These are phyloP conservation scores for Austrolebias charrua DNA, from an alignment of 2,797 vertebrate genomes.

Conservation along the genomic window DNA sequence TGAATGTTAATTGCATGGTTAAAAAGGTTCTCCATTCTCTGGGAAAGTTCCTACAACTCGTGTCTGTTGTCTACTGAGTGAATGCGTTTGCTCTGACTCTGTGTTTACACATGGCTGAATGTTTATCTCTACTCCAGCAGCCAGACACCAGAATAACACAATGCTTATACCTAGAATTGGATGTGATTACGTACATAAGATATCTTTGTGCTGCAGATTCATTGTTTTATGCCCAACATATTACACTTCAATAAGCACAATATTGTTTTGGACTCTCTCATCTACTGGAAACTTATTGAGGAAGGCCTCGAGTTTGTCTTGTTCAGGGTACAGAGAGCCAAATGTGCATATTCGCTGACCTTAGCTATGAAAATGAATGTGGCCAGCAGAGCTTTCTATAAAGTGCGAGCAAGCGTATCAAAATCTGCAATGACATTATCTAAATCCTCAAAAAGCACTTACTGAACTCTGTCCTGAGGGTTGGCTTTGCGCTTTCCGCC, in stretches of 20 bases:
- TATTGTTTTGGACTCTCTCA: background rate
- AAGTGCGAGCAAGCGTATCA: conserved; percentile 26
- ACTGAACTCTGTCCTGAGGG: conserved; percentile 98
- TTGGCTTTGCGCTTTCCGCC: conserved; percentile 95
- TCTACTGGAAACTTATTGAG: background rate
- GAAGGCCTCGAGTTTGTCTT: conserved; percentile 19
- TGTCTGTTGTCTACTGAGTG: conserved; percentile 12
- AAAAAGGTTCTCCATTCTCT: background rate
- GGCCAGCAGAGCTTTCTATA: conserved; percentile 26
- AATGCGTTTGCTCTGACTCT: conserved; percentile 11
- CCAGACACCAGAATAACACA: conserved; percentile 25
- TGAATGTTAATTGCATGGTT: no score
- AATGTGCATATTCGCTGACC: conserved; percentile 50
- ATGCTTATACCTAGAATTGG: conserved; percentile 45
- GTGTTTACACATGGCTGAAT: conserved; percentile 41
- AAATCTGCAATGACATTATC: conserved; percentile 26
- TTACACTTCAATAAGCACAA: background rate
- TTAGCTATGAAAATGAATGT: conserved; percentile 45
- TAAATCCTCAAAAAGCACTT: conserved; percentile 71
- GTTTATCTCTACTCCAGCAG: conserved; percentile 49
- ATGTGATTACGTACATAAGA: conserved; percentile 20
- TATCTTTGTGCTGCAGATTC: conserved; percentile 12
- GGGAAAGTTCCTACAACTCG: conserved; percentile 4
- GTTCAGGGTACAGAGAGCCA: background rate
- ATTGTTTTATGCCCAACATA: background rate